These are phyloP conservation scores for Drosophila pallidifrons DNA, from an alignment of 1,140 invertebrate genomes.

Conservation along the genomic window DNA sequence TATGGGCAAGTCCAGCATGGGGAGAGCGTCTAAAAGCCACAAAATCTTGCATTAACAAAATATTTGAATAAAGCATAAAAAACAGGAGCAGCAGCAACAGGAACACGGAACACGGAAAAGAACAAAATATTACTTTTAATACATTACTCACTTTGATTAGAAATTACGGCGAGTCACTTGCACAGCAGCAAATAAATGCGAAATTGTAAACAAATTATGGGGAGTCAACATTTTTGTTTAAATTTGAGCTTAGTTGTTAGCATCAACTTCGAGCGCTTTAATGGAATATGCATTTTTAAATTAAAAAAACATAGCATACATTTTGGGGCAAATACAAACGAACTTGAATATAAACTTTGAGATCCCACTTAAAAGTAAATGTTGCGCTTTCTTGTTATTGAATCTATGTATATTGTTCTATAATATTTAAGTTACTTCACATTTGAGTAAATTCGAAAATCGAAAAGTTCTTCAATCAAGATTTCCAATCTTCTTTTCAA, in stretches of 20 bases:
- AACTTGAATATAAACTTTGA: too few species aligned
- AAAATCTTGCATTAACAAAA: constrained; percentile 64
- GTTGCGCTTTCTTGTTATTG: too few species aligned
- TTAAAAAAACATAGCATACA: constrained; percentile 2
- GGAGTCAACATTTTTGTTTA: too few species aligned
- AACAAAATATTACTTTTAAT: constrained; percentile 65
- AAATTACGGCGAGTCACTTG: constrained; percentile 49
- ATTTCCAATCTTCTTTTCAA: too few species aligned
- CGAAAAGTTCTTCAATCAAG: too few species aligned
- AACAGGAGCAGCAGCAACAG: not conserved
- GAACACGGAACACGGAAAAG: not conserved
- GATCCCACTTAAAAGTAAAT: too few species aligned
- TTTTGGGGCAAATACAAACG: not conserved
- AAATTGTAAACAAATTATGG: not conserved
- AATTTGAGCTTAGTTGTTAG: too few species aligned
- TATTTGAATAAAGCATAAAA: constrained; percentile 22
- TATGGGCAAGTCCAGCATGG: constrained; percentile 10
- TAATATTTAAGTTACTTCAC: too few species aligned
- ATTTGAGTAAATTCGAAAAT: too few species aligned
- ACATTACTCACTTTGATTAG: constrained; percentile 63
- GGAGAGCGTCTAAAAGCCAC: constrained; percentile 59
- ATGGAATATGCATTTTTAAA: not conserved
- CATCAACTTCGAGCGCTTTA: too few species aligned
- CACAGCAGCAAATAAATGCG: constrained; percentile 11
- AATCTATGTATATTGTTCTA: too few species aligned